These are phyloP conservation scores for Echinometra lucunter DNA, from an alignment of 53 echinoderm and acorn worm species.

Conservation along the genomic window DNA sequence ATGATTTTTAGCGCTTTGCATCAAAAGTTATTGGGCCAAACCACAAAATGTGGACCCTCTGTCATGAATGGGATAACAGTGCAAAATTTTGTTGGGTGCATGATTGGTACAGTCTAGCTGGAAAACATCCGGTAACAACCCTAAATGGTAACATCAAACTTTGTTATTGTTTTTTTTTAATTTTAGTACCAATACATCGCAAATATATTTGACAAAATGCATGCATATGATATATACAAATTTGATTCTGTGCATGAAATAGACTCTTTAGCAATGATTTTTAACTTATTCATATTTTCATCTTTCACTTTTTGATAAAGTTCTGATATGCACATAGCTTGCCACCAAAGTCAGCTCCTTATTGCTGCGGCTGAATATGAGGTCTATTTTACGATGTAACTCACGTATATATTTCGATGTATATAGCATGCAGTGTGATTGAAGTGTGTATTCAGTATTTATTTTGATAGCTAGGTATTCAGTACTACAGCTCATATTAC, in stretches of 20 bases:
- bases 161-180: no score
- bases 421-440: slow-evolving; percentile 40
- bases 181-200: not conserved
- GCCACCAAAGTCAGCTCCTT: slow-evolving; percentile 12
- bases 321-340: slow-evolving; percentile 34
- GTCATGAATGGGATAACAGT: no score
- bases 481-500: not conserved
- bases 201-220: not conserved
- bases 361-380: not conserved
- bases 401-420: not conserved
- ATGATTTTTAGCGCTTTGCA: no score
- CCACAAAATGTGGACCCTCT: no score
- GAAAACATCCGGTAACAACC: no score
- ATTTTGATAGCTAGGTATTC: slow-evolving; percentile 50
- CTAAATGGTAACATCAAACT: no score
- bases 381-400: not conserved
- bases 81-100: no score
- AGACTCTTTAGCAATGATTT: not conserved
- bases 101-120: no score
- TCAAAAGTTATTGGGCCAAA: no score
- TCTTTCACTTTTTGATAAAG: not conserved
- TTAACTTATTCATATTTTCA: not conserved
- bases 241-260: not conserved
- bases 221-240: not conserved
- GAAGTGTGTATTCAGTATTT: slow-evolving; percentile 30